A percentile compares a stretch with the other conserved stretches of the same genome.
Evolutionary conservation across 2,113 vertebrate genomes (phyloP).

Genomic region (Anser brachyrhynchus): DNA sequence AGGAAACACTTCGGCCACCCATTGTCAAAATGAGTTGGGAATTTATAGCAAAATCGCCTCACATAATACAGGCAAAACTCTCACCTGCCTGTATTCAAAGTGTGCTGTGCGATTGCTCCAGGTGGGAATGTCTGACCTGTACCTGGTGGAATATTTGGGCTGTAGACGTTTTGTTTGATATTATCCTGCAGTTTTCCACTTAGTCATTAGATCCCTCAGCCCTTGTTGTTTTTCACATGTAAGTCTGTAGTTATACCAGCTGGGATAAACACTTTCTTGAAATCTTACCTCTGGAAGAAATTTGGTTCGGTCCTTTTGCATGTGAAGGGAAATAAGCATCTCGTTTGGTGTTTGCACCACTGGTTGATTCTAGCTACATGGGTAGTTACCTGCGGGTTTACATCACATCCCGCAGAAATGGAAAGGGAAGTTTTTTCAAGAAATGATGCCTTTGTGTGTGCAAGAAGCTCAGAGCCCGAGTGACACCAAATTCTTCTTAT

Average conservation of each 20-base stretch:
- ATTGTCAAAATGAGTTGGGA: background rate
- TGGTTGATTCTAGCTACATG: background rate
- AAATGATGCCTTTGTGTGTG: background rate
- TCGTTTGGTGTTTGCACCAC: background rate
- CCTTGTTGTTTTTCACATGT: background rate
- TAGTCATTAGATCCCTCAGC: background rate
- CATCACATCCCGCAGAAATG: background rate
- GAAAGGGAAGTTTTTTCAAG: background rate
- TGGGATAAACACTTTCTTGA: constrained; percentile 19
- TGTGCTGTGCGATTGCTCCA: background rate
- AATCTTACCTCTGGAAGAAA: background rate
- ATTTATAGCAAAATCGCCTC: background rate
- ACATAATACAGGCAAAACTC: background rate
- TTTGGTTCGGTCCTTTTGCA: background rate
- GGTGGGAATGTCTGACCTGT: background rate
- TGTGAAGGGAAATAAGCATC: background rate
- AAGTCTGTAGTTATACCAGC: constrained; percentile 30
- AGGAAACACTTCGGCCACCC: background rate
- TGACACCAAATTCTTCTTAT: background rate
- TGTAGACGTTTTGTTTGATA: background rate
- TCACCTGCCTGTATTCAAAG: background rate
- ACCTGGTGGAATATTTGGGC: background rate
- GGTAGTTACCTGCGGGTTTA: background rate
- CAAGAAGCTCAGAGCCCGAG: background rate
- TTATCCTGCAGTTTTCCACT: background rate